Percentiles rank a stretch among this genome's conserved stretches.
Conservation (phyloP, 2,113 vertebrate genomes). For the Cephalopterus ornatus region DNA sequence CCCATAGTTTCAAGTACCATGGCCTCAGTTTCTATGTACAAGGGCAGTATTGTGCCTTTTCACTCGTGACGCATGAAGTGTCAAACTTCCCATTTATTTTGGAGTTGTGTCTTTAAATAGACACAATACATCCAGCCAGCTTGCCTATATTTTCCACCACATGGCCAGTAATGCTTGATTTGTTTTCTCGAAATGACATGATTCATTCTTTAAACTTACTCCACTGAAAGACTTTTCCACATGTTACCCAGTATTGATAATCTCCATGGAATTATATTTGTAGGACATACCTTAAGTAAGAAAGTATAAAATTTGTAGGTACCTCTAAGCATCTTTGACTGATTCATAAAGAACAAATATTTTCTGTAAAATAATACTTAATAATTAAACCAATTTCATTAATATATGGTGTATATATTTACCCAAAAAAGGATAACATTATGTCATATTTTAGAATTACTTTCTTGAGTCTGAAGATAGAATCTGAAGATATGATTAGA, state of each 20-base stretch:
- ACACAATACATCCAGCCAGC: neutral
- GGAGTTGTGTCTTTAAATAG: constrained; percentile 44
- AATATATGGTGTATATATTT: neutral
- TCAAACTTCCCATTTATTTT: constrained; percentile 32
- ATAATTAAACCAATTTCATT: neutral
- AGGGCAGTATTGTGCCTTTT: neutral
- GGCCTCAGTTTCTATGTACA: neutral
- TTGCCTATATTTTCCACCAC: constrained; percentile 41
- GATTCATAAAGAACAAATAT: neutral
- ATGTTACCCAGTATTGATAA: neutral
- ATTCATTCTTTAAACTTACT: constrained; percentile 1
- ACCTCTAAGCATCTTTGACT: neutral
- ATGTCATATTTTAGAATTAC: neutral
- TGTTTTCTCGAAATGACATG: constrained; percentile 17
- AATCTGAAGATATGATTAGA: neutral
- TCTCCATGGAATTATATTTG: neutral
- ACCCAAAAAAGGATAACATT: neutral
- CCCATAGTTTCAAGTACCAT: neutral
- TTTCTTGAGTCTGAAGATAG: neutral
- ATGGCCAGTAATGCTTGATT: neutral
- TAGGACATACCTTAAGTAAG: neutral
- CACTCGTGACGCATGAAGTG: neutral
- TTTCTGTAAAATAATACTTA: neutral
- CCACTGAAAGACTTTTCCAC: neutral
- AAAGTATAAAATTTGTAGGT: neutral